Base-by-base conservation (phyloP, 2,113 vertebrate genomes). In the Leptodactylus fuscus region DNA sequence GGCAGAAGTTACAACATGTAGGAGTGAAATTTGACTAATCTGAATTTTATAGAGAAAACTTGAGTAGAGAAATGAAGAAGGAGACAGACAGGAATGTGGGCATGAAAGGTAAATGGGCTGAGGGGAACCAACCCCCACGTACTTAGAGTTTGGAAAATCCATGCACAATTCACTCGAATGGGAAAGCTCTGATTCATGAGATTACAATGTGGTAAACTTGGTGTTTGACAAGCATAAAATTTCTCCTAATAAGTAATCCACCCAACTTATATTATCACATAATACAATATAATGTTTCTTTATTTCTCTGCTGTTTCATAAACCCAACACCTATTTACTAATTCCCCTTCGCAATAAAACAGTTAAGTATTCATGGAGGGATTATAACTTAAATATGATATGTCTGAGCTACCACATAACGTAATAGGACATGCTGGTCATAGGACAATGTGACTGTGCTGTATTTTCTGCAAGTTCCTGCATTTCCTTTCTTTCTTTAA, bases 11-110 rank as follows among this genome's bases (percentile, higher is more conserved):
- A 58, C 58, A 69, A 24, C 62, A 71, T 80, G 83, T 55, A 85
- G 62, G 60, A 67, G 75, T 71, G 75, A 80, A 85, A 85, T 85
- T 80, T 85, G 83, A 85, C 83, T 80, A 85, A 85, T 85, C 75
- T 79, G 60, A 85, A 70, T 79, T 85, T 85, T 85, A 80, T 80
- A 41, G 83, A 67, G 60, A 78, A 78, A 78, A 85, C 41, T 53
- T 36, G 62, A 67, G 27, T 22, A 49, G 74, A 62, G 75, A 80
- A 85, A 79, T 51, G 6, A 77, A 67, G 46, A 80, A 70, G 16
- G 60, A 79, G 75, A 51, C 83, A 53, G 75, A 22, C 75, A 55
- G 60, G 83, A 85, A 85, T 80, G 83, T 58, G 60, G 62, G 62
- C 22, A 55, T 71, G 36, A 85, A 85, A 55, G 27, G 29, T 84